Conservation (phyloP, 2,797 vertebrate genomes). For the Hafferia zeledoni region DNA sequence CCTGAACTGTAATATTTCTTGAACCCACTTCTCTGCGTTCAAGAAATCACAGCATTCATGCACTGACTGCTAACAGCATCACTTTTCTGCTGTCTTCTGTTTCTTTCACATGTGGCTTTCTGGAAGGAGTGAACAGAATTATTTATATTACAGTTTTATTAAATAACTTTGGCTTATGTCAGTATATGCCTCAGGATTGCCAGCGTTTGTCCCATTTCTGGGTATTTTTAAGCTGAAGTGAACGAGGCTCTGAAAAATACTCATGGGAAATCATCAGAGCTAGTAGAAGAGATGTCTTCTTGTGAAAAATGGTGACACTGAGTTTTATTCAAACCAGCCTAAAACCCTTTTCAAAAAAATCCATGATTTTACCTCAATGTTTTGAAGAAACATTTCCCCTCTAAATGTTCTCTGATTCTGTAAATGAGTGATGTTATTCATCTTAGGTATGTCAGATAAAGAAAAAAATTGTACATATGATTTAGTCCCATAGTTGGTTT, state of each 20-base stretch:
- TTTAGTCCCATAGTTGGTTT: constrained; percentile 26
- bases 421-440: constrained; percentile 42
- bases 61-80: neutral
- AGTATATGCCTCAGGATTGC: neutral
- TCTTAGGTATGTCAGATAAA: constrained; percentile 44
- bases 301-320: neutral
- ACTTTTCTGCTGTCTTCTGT: neutral
- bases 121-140: constrained; percentile 16
- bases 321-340: neutral
- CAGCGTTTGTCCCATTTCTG: neutral
- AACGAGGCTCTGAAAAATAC: neutral
- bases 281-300: neutral
- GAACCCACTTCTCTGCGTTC: neutral
- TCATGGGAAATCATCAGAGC: neutral
- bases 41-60: neutral
- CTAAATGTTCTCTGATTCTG: neutral
- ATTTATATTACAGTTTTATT: neutral
- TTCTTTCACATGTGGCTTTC: neutral
- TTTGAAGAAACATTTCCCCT: neutral
- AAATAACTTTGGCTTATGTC: constrained; percentile 8
- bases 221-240: neutral
- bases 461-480: constrained; percentile 29
- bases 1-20: neutral
- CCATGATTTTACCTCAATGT: neutral
- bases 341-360: neutral